Conservation (phyloP, 92 coral and sea anemone species). For the Hydrozoanthus gracilis region DNA sequence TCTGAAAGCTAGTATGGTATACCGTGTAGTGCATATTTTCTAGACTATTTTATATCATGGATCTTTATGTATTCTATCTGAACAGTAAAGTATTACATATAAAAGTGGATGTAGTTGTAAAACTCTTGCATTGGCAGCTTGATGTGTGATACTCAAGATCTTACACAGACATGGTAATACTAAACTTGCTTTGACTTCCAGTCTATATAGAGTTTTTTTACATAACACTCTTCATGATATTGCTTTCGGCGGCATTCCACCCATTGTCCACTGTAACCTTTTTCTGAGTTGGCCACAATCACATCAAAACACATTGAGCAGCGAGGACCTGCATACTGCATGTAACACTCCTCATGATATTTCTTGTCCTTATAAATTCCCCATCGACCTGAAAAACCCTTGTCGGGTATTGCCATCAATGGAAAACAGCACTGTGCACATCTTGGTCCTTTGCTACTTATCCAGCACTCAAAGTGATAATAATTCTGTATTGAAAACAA, state of each 20-base stretch:
- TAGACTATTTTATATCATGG: no score
- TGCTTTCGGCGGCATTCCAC: conserved; percentile 74
- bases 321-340: conserved; percentile 92
- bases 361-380: conserved; percentile 83
- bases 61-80: no score
- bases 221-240: conserved; percentile 92
- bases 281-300: conserved; percentile 80
- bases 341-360: conserved; percentile 96
- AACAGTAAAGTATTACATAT: no score
- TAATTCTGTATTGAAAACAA: conserved; percentile 31
- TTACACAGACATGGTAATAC: no score
- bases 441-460: conserved; percentile 91
- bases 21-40: no score
- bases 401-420: conserved; percentile 83
- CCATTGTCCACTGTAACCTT: conserved; percentile 89
- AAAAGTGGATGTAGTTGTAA: no score
- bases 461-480: conserved; percentile 92
- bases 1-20: no score
- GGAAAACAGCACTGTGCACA: conserved; percentile 99
- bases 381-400: conserved; percentile 93
- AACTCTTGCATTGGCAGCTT: no score
- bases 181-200: conserved; percentile 77
- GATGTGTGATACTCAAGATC: no score
- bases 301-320: conserved; percentile 96
- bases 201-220: conserved; percentile 78